phyloP scores from a whole-genome alignment of 2,113 vertebrate species.

The Pogonocichla stellata region DNA sequence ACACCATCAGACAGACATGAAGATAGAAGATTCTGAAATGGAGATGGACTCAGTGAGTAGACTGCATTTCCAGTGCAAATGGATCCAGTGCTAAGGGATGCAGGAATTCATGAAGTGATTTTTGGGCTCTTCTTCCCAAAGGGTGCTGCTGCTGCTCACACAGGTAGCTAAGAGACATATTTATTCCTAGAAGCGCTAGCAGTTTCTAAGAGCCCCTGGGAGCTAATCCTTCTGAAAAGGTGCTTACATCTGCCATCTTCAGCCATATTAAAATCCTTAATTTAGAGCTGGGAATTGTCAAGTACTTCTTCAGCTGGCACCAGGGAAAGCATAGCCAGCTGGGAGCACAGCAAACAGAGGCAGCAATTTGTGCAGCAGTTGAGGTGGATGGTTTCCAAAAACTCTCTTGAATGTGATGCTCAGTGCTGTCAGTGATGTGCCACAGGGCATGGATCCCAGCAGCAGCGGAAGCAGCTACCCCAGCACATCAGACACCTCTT shows the following conservation, averaged over 20 bases:
- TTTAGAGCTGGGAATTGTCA: background rate
- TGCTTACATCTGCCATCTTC: background rate
- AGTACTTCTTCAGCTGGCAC: background rate
- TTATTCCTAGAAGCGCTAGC: background rate
- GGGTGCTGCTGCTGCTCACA: background rate
- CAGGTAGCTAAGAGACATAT: background rate
- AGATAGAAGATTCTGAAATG: background rate
- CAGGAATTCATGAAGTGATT: background rate
- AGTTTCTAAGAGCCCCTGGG: background rate
- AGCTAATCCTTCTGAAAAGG: background rate
- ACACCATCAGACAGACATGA: background rate
- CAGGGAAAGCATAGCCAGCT: background rate
- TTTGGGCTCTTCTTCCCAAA: background rate
- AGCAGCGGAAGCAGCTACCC: background rate
- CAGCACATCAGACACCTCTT: background rate
- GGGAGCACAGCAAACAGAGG: background rate
- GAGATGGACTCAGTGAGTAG: background rate
- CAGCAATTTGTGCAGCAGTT: background rate
- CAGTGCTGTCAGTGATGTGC: background rate
- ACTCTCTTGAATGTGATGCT: background rate
- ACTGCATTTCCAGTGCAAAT: background rate
- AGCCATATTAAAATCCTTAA: background rate
- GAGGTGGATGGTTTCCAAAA: background rate
- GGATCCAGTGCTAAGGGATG: background rate
- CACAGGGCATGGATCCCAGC: background rate